A percentile compares a stretch with the other conserved stretches of the same genome.
Conservation (phyloP, 2,113 vertebrate species). For the Istiophorus platypterus region DNA sequence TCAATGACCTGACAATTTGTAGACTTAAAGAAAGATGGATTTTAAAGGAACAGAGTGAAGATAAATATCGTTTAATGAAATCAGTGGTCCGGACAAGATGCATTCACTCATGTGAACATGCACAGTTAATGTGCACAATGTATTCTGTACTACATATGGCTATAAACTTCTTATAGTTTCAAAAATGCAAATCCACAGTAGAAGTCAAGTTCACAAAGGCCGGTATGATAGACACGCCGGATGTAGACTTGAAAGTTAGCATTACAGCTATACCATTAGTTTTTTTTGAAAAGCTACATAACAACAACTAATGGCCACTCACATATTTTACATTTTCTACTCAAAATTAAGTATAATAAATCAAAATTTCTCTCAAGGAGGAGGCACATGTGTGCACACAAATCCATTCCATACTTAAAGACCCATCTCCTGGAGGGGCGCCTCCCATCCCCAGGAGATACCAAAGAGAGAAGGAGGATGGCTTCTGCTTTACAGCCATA, state of each 20-base stretch:
- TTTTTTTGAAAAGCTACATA: neutral
- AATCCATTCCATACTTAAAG: constrained; percentile 47
- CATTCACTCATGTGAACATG: neutral
- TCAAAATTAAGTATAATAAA: constrained; percentile 51
- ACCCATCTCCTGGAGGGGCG: constrained; percentile 56
- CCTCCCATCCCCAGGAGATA: constrained; percentile 75
- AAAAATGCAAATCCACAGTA: constrained; percentile 10
- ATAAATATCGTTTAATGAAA: neutral
- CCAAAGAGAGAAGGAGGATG: constrained; percentile 62
- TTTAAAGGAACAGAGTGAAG: constrained; percentile 9
- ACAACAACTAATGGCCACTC: neutral
- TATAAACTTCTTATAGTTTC: neutral
- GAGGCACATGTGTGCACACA: constrained; percentile 44
- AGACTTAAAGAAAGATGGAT: neutral
- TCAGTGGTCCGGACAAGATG: neutral
- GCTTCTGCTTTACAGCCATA: constrained; percentile 69
- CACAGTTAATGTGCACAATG: no score
- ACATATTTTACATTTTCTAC: constrained; percentile 44
- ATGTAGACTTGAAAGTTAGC: constrained; percentile 11
- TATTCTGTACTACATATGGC: neutral
- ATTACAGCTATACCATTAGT: neutral
- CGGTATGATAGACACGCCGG: constrained; percentile 18
- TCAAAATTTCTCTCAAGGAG: constrained; percentile 26
- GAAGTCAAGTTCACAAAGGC: constrained; percentile 22
- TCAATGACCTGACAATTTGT: neutral